phyloP scores from a whole-genome alignment of 2,113 vertebrate species.

The Balaeniceps rex region DNA sequence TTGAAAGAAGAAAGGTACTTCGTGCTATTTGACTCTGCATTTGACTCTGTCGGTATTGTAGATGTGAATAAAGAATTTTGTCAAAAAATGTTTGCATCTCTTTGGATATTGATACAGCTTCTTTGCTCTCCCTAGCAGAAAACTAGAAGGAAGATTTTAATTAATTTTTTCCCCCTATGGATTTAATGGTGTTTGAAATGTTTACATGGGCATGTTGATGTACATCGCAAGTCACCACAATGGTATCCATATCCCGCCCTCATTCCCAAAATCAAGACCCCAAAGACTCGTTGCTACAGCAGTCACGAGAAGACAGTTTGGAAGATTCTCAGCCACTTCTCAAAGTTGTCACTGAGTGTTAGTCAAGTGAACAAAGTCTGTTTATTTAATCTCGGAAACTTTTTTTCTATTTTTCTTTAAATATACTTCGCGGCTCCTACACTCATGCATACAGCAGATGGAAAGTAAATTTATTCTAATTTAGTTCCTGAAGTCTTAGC shows the following conservation, averaged over 20 bases:
- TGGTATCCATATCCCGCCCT: not conserved
- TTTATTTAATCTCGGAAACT: not conserved
- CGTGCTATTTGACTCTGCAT: not conserved
- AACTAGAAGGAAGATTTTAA: not conserved
- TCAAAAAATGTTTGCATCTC: not conserved
- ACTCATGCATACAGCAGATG: not conserved
- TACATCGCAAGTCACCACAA: not conserved
- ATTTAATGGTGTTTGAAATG: not conserved
- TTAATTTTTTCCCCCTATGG: not conserved
- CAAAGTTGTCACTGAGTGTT: not conserved
- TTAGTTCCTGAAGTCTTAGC: not conserved
- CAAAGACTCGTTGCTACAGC: not conserved
- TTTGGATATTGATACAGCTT: not conserved
- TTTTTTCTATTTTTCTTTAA: not conserved
- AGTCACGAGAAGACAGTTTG: not conserved
- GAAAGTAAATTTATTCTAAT: not conserved
- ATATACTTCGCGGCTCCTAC: not conserved
- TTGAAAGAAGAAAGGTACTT: not conserved
- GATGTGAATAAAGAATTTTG: not conserved
- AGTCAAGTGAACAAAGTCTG: not conserved
- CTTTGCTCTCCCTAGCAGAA: not conserved
- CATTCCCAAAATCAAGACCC: not conserved
- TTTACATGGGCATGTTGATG: fast-evolving
- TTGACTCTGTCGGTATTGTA: not conserved
- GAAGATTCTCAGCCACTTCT: not conserved